Percentiles rank a stretch among this genome's conserved stretches.
These are phyloP conservation scores for Axea sp. DNA, from an alignment of 2,888 invertebrate species.

Conservation along the genomic window DNA sequence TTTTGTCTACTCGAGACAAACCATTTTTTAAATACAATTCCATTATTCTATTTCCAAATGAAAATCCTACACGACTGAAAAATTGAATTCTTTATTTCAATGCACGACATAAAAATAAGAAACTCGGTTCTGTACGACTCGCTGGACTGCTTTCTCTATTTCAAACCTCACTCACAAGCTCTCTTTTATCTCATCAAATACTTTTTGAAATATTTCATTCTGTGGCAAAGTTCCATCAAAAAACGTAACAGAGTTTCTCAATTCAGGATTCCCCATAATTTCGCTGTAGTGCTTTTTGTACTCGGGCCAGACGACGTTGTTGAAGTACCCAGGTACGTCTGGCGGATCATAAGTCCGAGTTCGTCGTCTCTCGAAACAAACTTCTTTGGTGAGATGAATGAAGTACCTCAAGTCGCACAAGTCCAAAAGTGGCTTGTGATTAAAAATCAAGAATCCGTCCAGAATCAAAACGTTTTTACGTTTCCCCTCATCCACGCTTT, in stretches of 20 bases:
- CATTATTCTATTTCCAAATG: too few species aligned
- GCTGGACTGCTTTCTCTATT: too few species aligned
- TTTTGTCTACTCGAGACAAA: too few species aligned
- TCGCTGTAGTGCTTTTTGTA: slow-evolving; percentile 83
- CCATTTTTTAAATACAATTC: too few species aligned
- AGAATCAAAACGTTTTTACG: slow-evolving; percentile 82
- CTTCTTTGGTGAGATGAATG: slow-evolving; percentile 84
- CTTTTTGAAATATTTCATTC: slow-evolving; percentile 65
- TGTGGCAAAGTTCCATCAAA: slow-evolving; percentile 69
- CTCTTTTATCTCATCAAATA: slow-evolving; percentile 66
- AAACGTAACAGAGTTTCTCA: slow-evolving; percentile 67
- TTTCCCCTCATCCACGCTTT: slow-evolving; percentile 70
- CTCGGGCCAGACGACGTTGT: slow-evolving; percentile 94
- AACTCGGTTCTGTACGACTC: too few species aligned
- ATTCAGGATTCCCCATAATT: slow-evolving; percentile 70
- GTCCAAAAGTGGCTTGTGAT: slow-evolving; percentile 84
- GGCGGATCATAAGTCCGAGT: slow-evolving; percentile 89
- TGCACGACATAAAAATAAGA: too few species aligned
- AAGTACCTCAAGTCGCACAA: slow-evolving; percentile 88
- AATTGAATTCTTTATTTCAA: too few species aligned
- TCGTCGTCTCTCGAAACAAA: slow-evolving; percentile 84
- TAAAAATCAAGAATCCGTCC: slow-evolving; percentile 89
- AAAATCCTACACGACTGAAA: too few species aligned
- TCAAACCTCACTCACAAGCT: too few species aligned
- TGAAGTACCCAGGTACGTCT: slow-evolving; percentile 93